Evolutionary conservation across 2,113 vertebrate species (phyloP).

Genomic region (Lasiurus cinereus): DNA sequence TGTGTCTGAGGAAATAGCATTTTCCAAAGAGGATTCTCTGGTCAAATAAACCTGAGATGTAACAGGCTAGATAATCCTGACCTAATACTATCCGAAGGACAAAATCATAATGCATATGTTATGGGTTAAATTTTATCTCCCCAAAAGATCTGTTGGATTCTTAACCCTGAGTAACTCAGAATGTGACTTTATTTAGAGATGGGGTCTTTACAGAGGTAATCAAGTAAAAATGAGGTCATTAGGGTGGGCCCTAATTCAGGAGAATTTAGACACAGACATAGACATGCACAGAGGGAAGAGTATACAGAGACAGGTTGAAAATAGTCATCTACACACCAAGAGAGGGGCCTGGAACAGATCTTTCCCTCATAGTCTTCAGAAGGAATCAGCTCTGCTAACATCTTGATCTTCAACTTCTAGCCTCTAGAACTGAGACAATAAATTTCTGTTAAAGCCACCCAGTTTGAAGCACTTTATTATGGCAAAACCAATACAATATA

Average conservation of each 20-base stretch:
- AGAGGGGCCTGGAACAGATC: neutral
- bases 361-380: neutral
- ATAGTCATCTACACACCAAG: neutral
- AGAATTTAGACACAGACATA: neutral
- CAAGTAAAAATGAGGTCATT: constrained; percentile 28
- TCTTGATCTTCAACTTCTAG: neutral
- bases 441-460: neutral
- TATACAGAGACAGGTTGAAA: neutral
- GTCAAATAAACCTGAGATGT: neutral
- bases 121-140: constrained; percentile 6
- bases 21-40: constrained; percentile 41
- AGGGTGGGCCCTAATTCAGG: neutral
- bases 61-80: neutral
- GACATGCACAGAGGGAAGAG: neutral
- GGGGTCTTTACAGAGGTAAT: neutral
- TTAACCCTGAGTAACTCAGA: neutral
- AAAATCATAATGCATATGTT: neutral
- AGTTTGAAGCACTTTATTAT: constrained; percentile 19
- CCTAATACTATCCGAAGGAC: no score
- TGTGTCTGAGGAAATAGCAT: neutral
- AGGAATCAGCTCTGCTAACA: neutral
- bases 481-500: neutral
- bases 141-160: neutral
- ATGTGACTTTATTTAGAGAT: constrained; percentile 39
- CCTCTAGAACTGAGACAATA: constrained; percentile 4